Percentiles rank a stretch among this genome's conserved stretches.
Conservation (phyloP, 2,113 vertebrate genomes). For the Pithys albifrons region DNA sequence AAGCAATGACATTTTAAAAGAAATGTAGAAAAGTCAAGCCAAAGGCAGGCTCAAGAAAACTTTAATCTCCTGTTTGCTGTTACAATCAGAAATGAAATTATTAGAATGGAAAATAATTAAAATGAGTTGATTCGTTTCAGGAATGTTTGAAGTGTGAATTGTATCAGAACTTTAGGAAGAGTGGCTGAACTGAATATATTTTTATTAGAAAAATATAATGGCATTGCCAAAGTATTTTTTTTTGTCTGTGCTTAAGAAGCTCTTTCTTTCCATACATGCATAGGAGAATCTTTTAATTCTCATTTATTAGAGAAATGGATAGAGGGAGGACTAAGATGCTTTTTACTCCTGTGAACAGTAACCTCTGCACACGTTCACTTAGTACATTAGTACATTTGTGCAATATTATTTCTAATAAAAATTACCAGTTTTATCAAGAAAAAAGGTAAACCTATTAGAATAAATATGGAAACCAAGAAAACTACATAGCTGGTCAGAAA, state of each 20-base stretch:
- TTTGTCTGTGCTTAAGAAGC: background rate
- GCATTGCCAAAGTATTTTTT: background rate
- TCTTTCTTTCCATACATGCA: background rate
- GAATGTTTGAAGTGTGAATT: background rate
- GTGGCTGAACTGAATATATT: background rate
- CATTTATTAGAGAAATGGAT: background rate
- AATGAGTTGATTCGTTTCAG: background rate
- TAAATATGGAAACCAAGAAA: background rate
- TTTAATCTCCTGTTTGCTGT: background rate
- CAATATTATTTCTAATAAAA: background rate
- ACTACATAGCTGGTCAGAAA: background rate
- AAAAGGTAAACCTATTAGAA: background rate
- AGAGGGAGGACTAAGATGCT: background rate
- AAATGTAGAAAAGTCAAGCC: background rate
- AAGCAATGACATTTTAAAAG: background rate
- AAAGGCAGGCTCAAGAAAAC: background rate
- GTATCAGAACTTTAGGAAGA: background rate
- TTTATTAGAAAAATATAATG: background rate
- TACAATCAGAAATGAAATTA: background rate
- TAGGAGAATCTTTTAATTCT: background rate
- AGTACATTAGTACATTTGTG: background rate
- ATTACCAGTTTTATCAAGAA: background rate
- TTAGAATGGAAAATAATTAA: background rate
- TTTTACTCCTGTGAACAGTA: background rate
- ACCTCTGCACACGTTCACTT: background rate